Percentiles rank a stretch among this genome's conserved stretches.
Evolutionary conservation across 2,888 invertebrate genomes (phyloP).

Genomic region (Caenorhabditis zanzibari): DNA sequence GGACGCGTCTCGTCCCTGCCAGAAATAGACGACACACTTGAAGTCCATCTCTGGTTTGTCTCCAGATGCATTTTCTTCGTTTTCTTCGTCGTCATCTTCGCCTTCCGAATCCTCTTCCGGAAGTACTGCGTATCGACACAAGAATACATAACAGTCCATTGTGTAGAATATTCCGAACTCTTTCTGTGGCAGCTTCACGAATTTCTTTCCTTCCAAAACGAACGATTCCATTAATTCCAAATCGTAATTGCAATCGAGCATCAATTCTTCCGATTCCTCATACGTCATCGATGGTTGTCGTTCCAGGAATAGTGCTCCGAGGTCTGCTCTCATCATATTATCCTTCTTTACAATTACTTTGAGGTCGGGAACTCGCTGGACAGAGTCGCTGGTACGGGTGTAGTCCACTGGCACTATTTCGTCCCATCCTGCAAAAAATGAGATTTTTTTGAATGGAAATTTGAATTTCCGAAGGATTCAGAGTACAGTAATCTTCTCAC

Average conservation of each 20-base stretch:
- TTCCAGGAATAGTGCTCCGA: slow-evolving; percentile 96
- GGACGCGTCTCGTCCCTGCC: slow-evolving; percentile 96
- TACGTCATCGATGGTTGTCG: slow-evolving; percentile 91
- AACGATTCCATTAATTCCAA: slow-evolving; percentile 98
- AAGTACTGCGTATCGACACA: slow-evolving; percentile 94
- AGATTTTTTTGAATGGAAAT: no score
- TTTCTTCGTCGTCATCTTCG: slow-evolving; percentile 57
- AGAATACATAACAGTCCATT: slow-evolving; percentile 97
- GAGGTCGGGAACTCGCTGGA: slow-evolving; percentile 96
- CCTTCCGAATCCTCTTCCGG: slow-evolving; percentile 75
- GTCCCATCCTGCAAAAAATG: slow-evolving; percentile 91
- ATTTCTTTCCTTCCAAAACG: slow-evolving; percentile 96
- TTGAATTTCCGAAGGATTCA: no score
- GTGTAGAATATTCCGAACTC: slow-evolving; percentile 94
- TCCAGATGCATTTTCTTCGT: slow-evolving; percentile 49
- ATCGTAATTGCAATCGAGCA: slow-evolving; percentile 96
- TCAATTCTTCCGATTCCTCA: slow-evolving; percentile 81
- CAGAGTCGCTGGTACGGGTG: slow-evolving; percentile 97
- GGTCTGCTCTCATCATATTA: slow-evolving; percentile 88
- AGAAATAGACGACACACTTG: slow-evolving; percentile 99
- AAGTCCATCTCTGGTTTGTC: slow-evolving; percentile 86
- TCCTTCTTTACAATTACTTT: slow-evolving; percentile 87
- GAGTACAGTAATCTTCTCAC: no score
- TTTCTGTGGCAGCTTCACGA: slow-evolving; percentile 95
- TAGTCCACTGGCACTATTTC: slow-evolving; percentile 99